Evolutionary conservation across 2,888 invertebrate genomes (phyloP).

Genomic region (Leucoma salicis): DNA sequence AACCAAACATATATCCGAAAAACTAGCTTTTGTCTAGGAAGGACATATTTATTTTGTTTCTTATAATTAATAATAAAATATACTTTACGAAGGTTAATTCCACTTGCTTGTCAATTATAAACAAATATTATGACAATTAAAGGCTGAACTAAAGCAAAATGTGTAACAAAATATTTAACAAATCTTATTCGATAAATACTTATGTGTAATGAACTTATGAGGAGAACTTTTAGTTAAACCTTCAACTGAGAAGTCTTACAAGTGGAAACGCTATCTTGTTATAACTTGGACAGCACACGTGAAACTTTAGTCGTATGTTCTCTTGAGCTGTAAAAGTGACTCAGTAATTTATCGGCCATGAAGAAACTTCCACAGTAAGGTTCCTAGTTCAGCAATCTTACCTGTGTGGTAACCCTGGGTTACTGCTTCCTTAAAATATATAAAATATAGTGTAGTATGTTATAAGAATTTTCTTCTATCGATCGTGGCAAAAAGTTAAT

Average conservation of each 20-base stretch:
- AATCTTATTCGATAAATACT: background rate
- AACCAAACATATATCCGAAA: too few relatives aligned
- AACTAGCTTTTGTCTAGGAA: too few relatives aligned
- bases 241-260: constrained; percentile 12
- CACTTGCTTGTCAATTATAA: too few relatives aligned
- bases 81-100: too few relatives aligned
- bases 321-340: constrained; percentile 75
- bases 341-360: constrained; percentile 75
- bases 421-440: constrained; percentile 35
- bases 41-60: too few relatives aligned
- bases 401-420: constrained; percentile 42
- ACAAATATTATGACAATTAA: too few relatives aligned
- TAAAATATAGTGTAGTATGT: too few relatives aligned
- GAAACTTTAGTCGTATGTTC: constrained; percentile 71
- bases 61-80: too few relatives aligned
- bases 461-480: too few relatives aligned
- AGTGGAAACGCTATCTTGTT: constrained; percentile 33
- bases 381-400: constrained; percentile 57
- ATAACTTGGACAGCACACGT: constrained; percentile 35
- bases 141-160: too few relatives aligned
- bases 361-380: constrained; percentile 62
- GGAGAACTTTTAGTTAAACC: constrained; percentile 1
- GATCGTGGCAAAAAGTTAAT: too few relatives aligned
- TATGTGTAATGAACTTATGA: background rate
- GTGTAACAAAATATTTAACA: background rate